phyloP scores from a whole-genome alignment of 1,140 invertebrate species.

The Onthophagus taurus region DNA sequence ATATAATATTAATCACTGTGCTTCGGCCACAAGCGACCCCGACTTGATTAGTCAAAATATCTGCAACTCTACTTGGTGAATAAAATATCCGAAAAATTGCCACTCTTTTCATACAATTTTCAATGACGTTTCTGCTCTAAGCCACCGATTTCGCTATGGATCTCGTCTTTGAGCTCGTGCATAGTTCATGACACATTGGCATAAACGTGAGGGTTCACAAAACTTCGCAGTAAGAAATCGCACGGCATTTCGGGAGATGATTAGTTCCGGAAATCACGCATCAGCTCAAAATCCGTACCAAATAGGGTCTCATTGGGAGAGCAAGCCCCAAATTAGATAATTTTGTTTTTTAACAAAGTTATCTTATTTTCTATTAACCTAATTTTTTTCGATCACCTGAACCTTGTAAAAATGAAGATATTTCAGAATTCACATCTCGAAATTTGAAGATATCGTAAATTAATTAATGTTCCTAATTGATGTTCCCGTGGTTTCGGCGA shows the following conservation, averaged over 20 bases:
- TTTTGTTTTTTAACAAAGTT: not conserved
- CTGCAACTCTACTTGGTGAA: no score
- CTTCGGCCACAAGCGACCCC: no score
- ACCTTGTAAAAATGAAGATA: no score
- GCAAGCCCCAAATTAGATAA: not conserved
- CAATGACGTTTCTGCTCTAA: not conserved
- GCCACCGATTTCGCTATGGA: constrained; percentile 1
- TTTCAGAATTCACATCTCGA: no score
- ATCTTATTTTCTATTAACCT: no score
- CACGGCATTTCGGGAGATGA: not conserved
- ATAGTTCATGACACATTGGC: not conserved
- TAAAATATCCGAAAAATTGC: constrained; percentile 7
- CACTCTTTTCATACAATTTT: no score
- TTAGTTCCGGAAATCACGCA: not conserved
- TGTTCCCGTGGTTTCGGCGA: constrained; percentile 1
- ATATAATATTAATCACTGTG: no score
- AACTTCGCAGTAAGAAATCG: not conserved
- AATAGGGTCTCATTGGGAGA: not conserved
- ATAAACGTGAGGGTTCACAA: no score
- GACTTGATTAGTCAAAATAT: no score
- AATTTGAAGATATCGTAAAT: constrained; percentile 3
- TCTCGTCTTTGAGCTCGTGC: constrained; percentile 3
- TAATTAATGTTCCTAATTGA: constrained; percentile 1
- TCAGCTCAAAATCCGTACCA: not conserved
- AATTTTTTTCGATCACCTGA: no score